Conservation (phyloP, 1,140 invertebrate genomes). For the Cryptotermes secundus region DNA sequence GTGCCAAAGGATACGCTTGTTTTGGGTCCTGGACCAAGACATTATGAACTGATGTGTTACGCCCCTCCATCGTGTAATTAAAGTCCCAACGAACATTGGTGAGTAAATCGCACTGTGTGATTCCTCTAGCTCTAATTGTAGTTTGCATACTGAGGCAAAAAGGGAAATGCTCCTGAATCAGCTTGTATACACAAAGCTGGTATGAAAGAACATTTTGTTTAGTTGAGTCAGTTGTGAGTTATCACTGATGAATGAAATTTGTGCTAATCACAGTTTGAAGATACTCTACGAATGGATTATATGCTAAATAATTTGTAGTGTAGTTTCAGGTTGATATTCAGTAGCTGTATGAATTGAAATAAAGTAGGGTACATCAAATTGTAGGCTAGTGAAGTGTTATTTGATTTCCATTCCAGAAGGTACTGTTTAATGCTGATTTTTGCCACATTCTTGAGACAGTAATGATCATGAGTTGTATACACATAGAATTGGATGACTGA, state of each 20-base stretch:
- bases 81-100: neutral
- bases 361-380: too few relatives aligned
- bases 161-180: slow-evolving; percentile 13
- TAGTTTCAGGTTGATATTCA: neutral
- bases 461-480: neutral
- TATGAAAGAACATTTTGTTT: neutral
- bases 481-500: too few relatives aligned
- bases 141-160: neutral
- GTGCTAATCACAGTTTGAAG: neutral
- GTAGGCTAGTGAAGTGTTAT: neutral
- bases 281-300: neutral
- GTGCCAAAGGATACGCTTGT: neutral
- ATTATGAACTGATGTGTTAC: slow-evolving; percentile 1
- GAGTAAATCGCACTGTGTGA: neutral
- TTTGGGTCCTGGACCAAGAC: neutral
- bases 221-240: neutral
- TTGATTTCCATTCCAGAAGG: neutral
- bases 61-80: slow-evolving; percentile 13
- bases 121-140: neutral
- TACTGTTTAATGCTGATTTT: neutral
- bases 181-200: neutral
- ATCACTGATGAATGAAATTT: neutral
- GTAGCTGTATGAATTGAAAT: neutral
- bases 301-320: neutral
- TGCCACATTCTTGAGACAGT: neutral